Evolutionary conservation across 2,113 vertebrate genomes (phyloP), one percentile per base, ranked within the genome.

Genomic region (Morone saxatilis): DNA sequence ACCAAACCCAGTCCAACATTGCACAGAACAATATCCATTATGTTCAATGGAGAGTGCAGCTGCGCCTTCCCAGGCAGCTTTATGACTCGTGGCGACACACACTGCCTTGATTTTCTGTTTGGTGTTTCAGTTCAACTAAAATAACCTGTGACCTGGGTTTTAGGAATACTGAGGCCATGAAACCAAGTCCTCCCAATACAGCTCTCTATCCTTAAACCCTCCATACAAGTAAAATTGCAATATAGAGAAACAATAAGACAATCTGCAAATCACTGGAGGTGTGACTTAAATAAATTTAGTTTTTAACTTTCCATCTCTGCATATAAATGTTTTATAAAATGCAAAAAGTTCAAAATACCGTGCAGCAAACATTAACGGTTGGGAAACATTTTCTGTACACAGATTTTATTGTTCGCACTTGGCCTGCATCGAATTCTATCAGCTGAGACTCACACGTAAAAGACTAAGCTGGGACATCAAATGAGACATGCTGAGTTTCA

Each of bases 401-500:
- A 45, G 63, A 53, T 43, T 77, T 56, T 7, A n/a, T 65, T 67
- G 54, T 76, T 78, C 71, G 69, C 20, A 7, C 38, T 80, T 76
- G 31, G 2, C 31, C 31, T 74, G 68, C 73, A 51, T 25, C 40
- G n/a, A 70, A 45, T 61, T 80, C 54, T 17, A 36, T 76, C 68
- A 67, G 66, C 72, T 50, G 41, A 69, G 60, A 56, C 48, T 48
- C 51, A 67, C n/a, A 13, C 45, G 8, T n/a, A 43, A 69, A 60
- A 80, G 16, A 71, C 22, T 19, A 41, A 38, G 38, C 76, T 65
- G 10, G 73, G 72, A 77, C 80, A 85, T 81, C 62, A 87, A 88
- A 85, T 69, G 77, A 70, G 84, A 84, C 87, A 4, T 43, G 80
- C 78, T 72, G 84, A 71, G 84, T 79, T 71, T 78, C 82, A 60